Conservation (phyloP, 2,888 invertebrate genomes). For the Ochropleura plecta region DNA sequence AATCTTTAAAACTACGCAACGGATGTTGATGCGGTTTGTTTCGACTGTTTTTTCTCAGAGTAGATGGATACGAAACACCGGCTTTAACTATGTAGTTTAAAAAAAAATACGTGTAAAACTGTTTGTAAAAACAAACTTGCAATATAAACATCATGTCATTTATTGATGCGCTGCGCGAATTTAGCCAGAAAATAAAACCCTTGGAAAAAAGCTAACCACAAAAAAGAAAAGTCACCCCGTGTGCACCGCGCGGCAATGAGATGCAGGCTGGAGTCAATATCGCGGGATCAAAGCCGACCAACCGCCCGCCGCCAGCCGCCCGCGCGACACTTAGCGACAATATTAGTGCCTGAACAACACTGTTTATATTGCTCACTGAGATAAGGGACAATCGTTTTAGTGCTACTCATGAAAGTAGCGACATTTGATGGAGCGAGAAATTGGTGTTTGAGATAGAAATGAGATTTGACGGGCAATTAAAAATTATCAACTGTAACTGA, state of each 20-base stretch:
- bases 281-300: constrained; percentile 66
- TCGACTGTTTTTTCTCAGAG: no score
- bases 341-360: constrained; percentile 60
- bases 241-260: constrained; percentile 57
- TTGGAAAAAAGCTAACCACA: neutral
- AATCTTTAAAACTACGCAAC: no score
- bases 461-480: neutral
- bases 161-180: neutral
- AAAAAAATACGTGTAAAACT: no score
- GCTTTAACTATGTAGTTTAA: no score
- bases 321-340: constrained; percentile 63
- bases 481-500: no score
- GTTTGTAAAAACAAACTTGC: no score
- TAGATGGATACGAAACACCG: no score
- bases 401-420: neutral
- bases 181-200: neutral
- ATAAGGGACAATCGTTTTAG: constrained; percentile 41
- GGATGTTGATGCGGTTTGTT: no score
- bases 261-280: constrained; percentile 67
- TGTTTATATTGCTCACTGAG: constrained; percentile 47
- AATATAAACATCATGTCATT: no score
- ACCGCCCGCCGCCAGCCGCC: constrained; percentile 9
- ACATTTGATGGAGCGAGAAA: neutral
- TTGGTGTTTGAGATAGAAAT: neutral
- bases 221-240: constrained; percentile 41